Percentiles rank a stretch among this genome's conserved stretches.
Evolutionary conservation across 2,888 invertebrate species (phyloP).

Genomic region (Perizoma affinitatum): DNA sequence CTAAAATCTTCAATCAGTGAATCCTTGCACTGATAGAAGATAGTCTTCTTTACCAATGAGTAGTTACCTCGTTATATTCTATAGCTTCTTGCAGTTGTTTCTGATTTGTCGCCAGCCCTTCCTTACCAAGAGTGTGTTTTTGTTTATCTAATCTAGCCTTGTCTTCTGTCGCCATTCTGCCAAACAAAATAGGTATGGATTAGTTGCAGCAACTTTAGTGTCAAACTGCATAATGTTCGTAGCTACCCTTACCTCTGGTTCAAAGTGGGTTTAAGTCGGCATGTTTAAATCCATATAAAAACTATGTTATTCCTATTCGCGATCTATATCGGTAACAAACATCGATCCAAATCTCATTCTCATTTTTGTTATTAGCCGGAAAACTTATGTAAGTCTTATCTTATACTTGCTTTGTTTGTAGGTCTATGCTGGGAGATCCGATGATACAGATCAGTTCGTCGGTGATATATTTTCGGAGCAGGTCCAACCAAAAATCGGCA

Average conservation of each 20-base stretch:
- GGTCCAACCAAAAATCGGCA: constrained; percentile 87
- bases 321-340: too few relatives aligned
- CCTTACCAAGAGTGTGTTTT: constrained; percentile 85
- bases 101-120: constrained; percentile 87
- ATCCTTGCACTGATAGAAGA: too few relatives aligned
- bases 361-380: too few relatives aligned
- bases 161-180: constrained; percentile 89
- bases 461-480: constrained; percentile 88
- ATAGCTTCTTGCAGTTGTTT: constrained; percentile 87
- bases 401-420: constrained; percentile 59
- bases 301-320: too few relatives aligned
- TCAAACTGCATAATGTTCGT: too few relatives aligned
- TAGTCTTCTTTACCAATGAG: too few relatives aligned
- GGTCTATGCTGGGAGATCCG: constrained; percentile 78
- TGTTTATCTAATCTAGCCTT: constrained; percentile 88
- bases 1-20: too few relatives aligned
- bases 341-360: too few relatives aligned
- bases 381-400: too few relatives aligned
- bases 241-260: too few relatives aligned
- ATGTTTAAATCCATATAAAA: too few relatives aligned
- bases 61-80: constrained; percentile 88
- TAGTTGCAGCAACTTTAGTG: constrained; percentile 42
- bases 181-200: constrained; percentile 21
- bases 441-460: constrained; percentile 86
- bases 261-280: too few relatives aligned